Conservation (phyloP, 2,113 vertebrate species). For the Anoura caudifer region DNA sequence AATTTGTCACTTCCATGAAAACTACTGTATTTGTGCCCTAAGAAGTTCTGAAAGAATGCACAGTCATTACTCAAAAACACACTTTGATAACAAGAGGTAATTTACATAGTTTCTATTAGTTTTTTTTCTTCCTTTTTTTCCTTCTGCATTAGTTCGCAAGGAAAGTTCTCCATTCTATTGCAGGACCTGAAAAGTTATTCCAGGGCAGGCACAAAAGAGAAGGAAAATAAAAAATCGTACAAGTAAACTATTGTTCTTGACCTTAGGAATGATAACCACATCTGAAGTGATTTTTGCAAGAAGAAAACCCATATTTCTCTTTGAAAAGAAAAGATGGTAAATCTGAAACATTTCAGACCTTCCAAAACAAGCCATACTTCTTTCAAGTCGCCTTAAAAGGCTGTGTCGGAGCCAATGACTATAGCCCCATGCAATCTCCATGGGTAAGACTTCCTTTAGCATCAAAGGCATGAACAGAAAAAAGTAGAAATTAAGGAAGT, state of each 20-base stretch:
- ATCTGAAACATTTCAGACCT: constrained; percentile 41
- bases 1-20: neutral
- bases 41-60: constrained; percentile 18
- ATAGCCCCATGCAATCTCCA: neutral
- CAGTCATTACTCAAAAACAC: neutral
- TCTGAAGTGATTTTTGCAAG: constrained; percentile 26
- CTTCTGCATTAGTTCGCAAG: neutral
- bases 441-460: neutral
- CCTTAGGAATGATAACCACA: neutral
- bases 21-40: neutral
- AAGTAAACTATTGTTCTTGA: constrained; percentile 13
- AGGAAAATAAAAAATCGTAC: neutral
- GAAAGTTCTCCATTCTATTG: neutral
- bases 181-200: neutral
- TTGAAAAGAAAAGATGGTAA: constrained; percentile 27
- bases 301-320: neutral
- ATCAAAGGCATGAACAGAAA: neutral
- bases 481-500: neutral
- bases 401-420: neutral
- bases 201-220: constrained; percentile 49
- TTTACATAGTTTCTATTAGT: neutral
- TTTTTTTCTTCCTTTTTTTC: neutral
- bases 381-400: neutral
- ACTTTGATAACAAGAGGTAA: neutral
- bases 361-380: neutral